Evolutionary conservation across 2,797 vertebrate species (phyloP).

Genomic region (Fistularia tabacaria): DNA sequence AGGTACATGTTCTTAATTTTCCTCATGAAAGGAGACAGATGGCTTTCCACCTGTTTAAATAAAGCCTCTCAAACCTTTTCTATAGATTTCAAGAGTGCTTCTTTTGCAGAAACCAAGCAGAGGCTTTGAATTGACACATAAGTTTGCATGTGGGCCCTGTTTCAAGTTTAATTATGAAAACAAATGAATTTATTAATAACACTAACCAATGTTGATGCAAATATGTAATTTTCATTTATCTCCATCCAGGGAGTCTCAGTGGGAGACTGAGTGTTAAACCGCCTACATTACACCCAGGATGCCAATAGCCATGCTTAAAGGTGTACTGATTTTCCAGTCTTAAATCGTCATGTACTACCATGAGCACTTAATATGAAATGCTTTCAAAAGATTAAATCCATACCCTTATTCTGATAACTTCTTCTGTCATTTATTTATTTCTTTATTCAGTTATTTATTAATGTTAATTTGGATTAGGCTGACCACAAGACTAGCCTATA

Average conservation of each 20-base stretch:
- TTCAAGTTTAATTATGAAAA: constrained; percentile 12
- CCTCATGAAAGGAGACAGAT: constrained; percentile 15
- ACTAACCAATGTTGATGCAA: constrained; percentile 35
- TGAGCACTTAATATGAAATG: constrained; percentile 4
- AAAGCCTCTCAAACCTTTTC: constrained; percentile 6
- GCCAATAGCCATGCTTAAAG: constrained; percentile 30
- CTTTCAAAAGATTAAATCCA: not conserved
- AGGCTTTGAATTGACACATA: constrained; percentile 6
- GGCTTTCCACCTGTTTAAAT: constrained; percentile 17
- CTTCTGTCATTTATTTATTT: not conserved
- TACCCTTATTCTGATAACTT: constrained; percentile 9
- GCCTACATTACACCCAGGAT: constrained; percentile 30
- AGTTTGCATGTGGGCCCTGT: not conserved
- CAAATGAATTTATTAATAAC: constrained; percentile 36
- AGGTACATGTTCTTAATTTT: constrained; percentile 12
- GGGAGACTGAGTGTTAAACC: constrained; percentile 39
- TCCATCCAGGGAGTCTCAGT: constrained; percentile 36
- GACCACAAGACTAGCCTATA: no score
- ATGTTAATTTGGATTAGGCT: no score
- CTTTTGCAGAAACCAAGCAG: not conserved
- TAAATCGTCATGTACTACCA: constrained; percentile 10
- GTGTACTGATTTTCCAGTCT: constrained; percentile 21
- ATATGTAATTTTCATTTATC: constrained; percentile 49
- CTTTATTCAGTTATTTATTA: not conserved
- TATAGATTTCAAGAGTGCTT: not conserved